Percentiles rank a stretch among this genome's conserved stretches.
These are phyloP conservation scores for Andrena haemorrhoa DNA, from an alignment of 2,888 invertebrate genomes.

Conservation along the genomic window DNA sequence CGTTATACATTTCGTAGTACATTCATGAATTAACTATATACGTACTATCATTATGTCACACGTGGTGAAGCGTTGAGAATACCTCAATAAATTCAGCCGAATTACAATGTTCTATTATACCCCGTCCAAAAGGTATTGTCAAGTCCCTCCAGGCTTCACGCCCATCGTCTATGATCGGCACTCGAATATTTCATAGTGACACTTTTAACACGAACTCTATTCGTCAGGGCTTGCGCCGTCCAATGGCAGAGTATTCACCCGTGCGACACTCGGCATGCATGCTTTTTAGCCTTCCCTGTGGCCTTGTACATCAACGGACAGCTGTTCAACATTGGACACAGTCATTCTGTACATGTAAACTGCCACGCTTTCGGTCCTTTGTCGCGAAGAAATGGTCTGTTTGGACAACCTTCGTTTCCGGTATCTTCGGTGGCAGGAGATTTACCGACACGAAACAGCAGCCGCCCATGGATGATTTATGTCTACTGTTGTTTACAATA, in stretches of 20 bases:
- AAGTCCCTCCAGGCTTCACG: constrained; percentile 71
- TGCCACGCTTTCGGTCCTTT: constrained; percentile 60
- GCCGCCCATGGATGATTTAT: constrained; percentile 4
- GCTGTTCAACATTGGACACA: constrained; percentile 66
- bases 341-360: constrained; percentile 64
- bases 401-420: constrained; percentile 69
- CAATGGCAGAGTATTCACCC: constrained; percentile 61
- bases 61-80: constrained; percentile 12
- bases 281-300: constrained; percentile 53
- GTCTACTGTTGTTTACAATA: not conserved
- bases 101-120: constrained; percentile 68
- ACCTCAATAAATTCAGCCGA: constrained; percentile 70
- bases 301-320: constrained; percentile 50
- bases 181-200: constrained; percentile 82
- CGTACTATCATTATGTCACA: not conserved
- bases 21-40: not conserved
- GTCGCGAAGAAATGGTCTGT: constrained; percentile 59
- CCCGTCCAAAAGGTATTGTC: constrained; percentile 63
- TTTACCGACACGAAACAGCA: constrained; percentile 25
- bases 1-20: not conserved
- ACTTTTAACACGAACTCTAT: constrained; percentile 81
- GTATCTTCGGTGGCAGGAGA: constrained; percentile 43
- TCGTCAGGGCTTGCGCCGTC: constrained; percentile 75
- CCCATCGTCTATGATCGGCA: constrained; percentile 72
- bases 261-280: constrained; percentile 57